Base-by-base conservation (phyloP, 2,888 invertebrate species). In the Amblyjoppa proteus region DNA sequence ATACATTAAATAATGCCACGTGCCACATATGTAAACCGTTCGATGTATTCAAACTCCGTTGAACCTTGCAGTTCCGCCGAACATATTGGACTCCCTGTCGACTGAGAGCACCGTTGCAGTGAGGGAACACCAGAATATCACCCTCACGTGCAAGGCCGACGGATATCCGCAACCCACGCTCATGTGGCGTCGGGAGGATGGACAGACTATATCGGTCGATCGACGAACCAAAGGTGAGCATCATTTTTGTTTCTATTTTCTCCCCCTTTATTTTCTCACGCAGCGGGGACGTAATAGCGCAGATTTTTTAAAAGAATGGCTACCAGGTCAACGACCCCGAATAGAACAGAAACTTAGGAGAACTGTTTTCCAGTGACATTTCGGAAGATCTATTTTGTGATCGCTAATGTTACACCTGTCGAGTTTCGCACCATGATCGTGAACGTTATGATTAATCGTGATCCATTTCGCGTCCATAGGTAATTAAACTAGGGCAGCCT, bases 121-220 rank as follows among this genome's bases (percentile, higher is more conserved):
- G 58, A 95, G 98, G 31, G 99, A 99, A 95, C 98, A 98, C 94
- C 98, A 98, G 94, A 99, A 98, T 94, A 97, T 99, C 89, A 98
- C 98, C 87, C 95, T 99, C 92, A 97, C 97, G 80, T 99, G 99
- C 94, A 97, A 97, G 92, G 98, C 98, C 28, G 97, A 98, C 91
- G 99, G 99, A 66, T 98, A 98, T 93, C 99, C 99, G 0, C 95
- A 96, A 34, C 99, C 99, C 13, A 97, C 97, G 94, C 97, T 99
- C 90, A 98, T 97, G 95, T 99, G 99, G 99, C 96, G 97, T 87
- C 95, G 98, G 75, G 98, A 98, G 93, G 98, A 98, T 92, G 97
- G 98, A 31, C 97, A 98, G 94, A 96, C 96, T 84, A 98, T 98
- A 92, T 96, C 96, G 45, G 96, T 98, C 56, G 98, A 98, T 92